Evolutionary conservation across 2,888 invertebrate genomes (phyloP), one percentile per base, ranked within the genome.

Genomic region (Eupithecia centaureata): DNA sequence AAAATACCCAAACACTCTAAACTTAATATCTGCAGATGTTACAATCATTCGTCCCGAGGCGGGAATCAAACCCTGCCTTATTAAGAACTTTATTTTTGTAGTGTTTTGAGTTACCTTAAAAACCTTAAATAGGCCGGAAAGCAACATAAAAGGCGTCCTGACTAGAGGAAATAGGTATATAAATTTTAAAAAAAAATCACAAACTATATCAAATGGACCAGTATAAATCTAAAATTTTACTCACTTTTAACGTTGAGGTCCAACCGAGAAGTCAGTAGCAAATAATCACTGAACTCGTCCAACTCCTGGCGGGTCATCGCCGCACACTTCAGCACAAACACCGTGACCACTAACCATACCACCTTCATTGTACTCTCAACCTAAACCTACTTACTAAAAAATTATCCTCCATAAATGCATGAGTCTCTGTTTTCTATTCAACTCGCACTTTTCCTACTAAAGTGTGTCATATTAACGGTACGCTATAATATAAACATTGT

Each of bases 231-330:
- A 42, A 1, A 18, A 35, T 8, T 3, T 30, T 68, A 86, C 92
- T 90, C 82, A 93, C 93, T 92, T 87, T 89, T 91, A 30, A 91
- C 83, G 70, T 86, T 87, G 70, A 88, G 85, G 80, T 92, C 91
- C 80, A 93, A 83, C 51, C 86, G 86, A 5, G 93, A 91, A 1
- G 92, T 91, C 77, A 85, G 86, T 70, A 83, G 80, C 66, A 94
- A 79, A 72, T 87, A 91, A 63, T 90, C 87, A 73, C 82, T 86
- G 79, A 92, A 94, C 73, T 93, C 92, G 74, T 90, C 87, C 30
- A 93, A 76, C 77, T 93, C 93, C 67, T 84, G 78, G 47, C 79
- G 76, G 47, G 87, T 82, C 88, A 91, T 91, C 61, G 86, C 80
- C 72, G 78, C 77, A 76, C 92, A 88, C 87, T 85, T 83, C 69